Evolutionary conservation across 2,888 invertebrate genomes (phyloP), one percentile per base, ranked within the genome.

Genomic region (Acleris literana): DNA sequence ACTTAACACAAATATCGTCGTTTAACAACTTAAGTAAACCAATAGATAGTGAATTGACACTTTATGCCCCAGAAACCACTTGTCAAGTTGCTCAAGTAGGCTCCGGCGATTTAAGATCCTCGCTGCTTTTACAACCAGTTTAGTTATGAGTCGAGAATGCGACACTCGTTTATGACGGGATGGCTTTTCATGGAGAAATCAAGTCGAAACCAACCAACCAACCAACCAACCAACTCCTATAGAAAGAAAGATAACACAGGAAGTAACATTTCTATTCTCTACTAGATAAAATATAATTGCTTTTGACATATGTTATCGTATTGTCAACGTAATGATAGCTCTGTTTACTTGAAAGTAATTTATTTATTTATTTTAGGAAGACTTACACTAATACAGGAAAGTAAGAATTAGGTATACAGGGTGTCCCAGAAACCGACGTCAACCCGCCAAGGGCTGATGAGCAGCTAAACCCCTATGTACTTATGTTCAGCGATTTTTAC

Each of bases 101-200:
- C 25, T 39, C 25, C 43, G 5, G 16, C 17, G 44, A 29, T 51
- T 39, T 33, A 43, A 46, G 59, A 51, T 64, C 33, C 20, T 64
- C 54, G 33, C 17, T 20, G 48, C 53, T 64, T 48, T 64, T 60
- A 61, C 39, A 61, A 61, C 56, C 56, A 56, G 61, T 66, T 61
- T 60, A 22, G 56, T 44, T 52, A 55, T 55, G 17, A 55, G 7
- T n/a, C 17, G 46, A 39, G 17, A 17, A 43, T 39, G 55, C 46
- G 48, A 5, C 25, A 46, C 29, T 44, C 22, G 29, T 60, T 55
- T 33, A 33, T 20, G 9, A 33, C 33, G 22, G 44, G 55, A 61
- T 61, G 61, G 55, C 44, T 52, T 29, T 63, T 29, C 49, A 56
- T 29, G 39, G 61, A 66, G 51, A 66, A 66, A 66, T 56, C 49